Percentiles rank a stretch among this genome's conserved stretches.
Evolutionary conservation across 2,113 vertebrate species (phyloP).

Genomic region (Gymnogyps californianus): DNA sequence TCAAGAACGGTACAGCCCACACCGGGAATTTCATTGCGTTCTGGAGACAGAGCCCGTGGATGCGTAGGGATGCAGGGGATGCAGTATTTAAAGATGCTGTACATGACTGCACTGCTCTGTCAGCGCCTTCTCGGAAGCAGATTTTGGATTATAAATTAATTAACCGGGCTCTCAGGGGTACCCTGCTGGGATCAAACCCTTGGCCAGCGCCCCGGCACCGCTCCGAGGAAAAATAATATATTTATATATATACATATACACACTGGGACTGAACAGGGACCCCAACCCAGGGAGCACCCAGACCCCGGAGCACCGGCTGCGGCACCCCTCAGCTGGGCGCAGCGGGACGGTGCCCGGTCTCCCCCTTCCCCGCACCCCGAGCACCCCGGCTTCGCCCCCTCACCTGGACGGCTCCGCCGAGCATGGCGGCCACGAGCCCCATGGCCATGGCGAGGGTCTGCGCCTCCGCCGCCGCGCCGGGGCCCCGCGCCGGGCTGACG

Average conservation of each 20-base stretch:
- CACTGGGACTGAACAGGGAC: accelerated
- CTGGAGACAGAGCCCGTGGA: accelerated
- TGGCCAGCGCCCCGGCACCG: accelerated
- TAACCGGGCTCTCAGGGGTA: background rate
- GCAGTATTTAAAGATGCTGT: background rate
- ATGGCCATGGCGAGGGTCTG: constrained; percentile 92
- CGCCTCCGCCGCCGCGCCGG: constrained; percentile 70
- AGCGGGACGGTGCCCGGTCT: accelerated
- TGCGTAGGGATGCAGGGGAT: accelerated
- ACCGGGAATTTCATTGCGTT: accelerated
- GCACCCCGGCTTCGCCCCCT: background rate
- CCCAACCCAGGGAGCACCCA: background rate
- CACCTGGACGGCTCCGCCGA: constrained; percentile 86
- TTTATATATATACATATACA: background rate
- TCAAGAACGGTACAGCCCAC: background rate
- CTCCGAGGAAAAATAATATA: background rate
- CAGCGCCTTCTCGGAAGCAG: background rate
- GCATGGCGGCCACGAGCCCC: constrained; percentile 86
- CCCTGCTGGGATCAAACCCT: background rate
- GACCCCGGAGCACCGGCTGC: accelerated
- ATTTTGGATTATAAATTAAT: background rate
- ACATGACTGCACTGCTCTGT: background rate
- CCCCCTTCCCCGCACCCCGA: accelerated
- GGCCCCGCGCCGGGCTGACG: constrained; percentile 49
- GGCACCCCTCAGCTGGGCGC: accelerated